Evolutionary conservation across 2,113 vertebrate genomes (phyloP).

Genomic region (Crotophaga sulcirostris): DNA sequence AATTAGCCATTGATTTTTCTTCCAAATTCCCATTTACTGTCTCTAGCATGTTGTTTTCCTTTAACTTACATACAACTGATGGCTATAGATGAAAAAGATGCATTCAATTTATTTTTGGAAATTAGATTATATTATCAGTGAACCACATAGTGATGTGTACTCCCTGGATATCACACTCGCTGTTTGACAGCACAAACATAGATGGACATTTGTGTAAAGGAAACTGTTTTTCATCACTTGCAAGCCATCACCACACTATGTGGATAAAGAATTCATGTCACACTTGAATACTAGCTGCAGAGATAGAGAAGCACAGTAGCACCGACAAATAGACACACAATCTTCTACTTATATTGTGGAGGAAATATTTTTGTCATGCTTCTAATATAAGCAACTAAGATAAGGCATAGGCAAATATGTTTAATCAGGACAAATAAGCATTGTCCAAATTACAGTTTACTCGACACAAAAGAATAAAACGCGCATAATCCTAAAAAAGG

Average conservation of each 20-base stretch:
- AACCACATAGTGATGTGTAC: neutral
- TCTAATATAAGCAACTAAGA: neutral
- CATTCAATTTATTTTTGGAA: constrained; percentile 58
- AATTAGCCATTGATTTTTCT: neutral
- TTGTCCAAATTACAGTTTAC: neutral
- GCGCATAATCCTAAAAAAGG: neutral
- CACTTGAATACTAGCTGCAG: neutral
- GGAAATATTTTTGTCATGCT: neutral
- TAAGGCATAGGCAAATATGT: neutral
- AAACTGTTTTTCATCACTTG: constrained; percentile 68
- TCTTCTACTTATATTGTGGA: neutral
- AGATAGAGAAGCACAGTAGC: constrained; percentile 47
- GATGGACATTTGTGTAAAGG: constrained; percentile 39
- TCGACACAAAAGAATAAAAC: neutral
- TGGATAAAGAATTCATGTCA: constrained; percentile 43
- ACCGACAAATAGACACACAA: constrained; percentile 28
- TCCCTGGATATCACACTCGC: constrained; percentile 32
- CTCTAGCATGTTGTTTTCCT: neutral
- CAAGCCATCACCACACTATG: constrained; percentile 30
- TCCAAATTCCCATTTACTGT: neutral
- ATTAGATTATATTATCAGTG: constrained; percentile 55
- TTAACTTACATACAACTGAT: neutral
- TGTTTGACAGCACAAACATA: constrained; percentile 27
- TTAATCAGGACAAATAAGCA: neutral
- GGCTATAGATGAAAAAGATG: constrained; percentile 21